Evolutionary conservation across 2,113 vertebrate species (phyloP), one percentile per base, ranked within the genome.

Genomic region (Cacatua alba): DNA sequence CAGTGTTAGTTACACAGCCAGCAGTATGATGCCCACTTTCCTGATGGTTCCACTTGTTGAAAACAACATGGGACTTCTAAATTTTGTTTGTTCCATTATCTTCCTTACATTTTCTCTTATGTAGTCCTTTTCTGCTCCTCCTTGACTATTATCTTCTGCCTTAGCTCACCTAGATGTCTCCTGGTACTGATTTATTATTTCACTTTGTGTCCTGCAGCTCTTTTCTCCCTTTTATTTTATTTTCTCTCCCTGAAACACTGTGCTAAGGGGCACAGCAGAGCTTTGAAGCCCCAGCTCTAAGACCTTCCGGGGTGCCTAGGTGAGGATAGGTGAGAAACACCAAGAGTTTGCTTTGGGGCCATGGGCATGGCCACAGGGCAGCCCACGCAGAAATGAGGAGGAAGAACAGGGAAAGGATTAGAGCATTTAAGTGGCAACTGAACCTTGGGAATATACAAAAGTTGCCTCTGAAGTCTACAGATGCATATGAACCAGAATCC

Each of bases 391-490:
- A 70, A 65, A 31, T 79, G 68, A 88, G 82, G 55, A 88, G 31
- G 84, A 72, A 77, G 76, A 96, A 64, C 60, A 68, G 72, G 68
- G 52, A 79, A 71, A 88, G 72, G 72, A 95, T 95, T 87, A 95
- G 81, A 94, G 74, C 4, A 0, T 92, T 95, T 89, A 96, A 94
- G 94, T 64, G 80, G 76, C 92, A 96, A 88, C 76, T 82, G 88
- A 93, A 88, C 84, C 95, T 92, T 96, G 82, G 83, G 95, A 96
- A 96, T 92, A 95, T 86, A 83, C 49, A 62, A 88, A 93, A 94
- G 92, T 90, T 90, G 88, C 57, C 94, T 95, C 96, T 96, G 92
- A 95, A 96, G 95, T 95, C 77, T 96, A 53, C 92, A 95, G 95
- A 92, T 97, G 82, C 92, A 93, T 94, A 92, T 84, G 94, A 93